A percentile compares a stretch with the other conserved stretches of the same genome.
Conservation (phyloP, 2,888 invertebrate genomes). For the Leptopilina syphax region DNA sequence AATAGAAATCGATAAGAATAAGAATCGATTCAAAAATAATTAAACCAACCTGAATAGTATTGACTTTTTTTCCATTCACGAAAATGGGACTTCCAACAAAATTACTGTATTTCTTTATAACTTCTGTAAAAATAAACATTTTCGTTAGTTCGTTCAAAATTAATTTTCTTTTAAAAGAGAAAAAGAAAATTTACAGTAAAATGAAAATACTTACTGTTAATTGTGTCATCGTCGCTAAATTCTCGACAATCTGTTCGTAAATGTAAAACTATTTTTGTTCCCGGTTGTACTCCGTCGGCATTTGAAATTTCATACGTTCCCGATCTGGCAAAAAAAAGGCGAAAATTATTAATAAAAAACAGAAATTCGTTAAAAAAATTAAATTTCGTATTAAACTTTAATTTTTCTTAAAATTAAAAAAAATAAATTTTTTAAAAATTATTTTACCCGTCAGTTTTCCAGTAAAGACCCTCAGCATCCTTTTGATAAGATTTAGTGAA, state of each 20-base stretch:
- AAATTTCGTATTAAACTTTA: no score
- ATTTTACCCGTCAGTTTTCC: slow-evolving; percentile 93
- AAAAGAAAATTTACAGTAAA: background rate
- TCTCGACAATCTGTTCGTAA: slow-evolving; percentile 92
- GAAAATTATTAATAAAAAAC: background rate
- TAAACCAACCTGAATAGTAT: slow-evolving; percentile 86
- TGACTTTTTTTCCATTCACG: slow-evolving; percentile 92
- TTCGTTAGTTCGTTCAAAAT: background rate
- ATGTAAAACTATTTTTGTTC: slow-evolving; percentile 95
- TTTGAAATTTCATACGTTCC: slow-evolving; percentile 93
- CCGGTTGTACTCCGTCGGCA: slow-evolving; percentile 89
- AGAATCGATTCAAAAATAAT: slow-evolving; percentile 3
- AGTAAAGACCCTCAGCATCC: slow-evolving; percentile 86
- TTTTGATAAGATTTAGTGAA: slow-evolving; percentile 86
- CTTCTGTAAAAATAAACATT: slow-evolving; percentile 77
- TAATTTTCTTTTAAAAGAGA: no score
- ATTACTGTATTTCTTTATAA: slow-evolving; percentile 97
- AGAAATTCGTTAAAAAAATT: background rate
- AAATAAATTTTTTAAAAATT: slow-evolving; percentile 5
- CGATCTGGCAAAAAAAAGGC: slow-evolving; percentile 78
- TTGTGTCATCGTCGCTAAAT: slow-evolving; percentile 90
- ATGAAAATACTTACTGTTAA: slow-evolving; percentile 80
- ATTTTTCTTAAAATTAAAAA: no score
- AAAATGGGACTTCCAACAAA: slow-evolving; percentile 96
- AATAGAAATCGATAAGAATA: background rate